Evolutionary conservation across 2,797 vertebrate species (phyloP).

Genomic region (Aviceda leuphotes): DNA sequence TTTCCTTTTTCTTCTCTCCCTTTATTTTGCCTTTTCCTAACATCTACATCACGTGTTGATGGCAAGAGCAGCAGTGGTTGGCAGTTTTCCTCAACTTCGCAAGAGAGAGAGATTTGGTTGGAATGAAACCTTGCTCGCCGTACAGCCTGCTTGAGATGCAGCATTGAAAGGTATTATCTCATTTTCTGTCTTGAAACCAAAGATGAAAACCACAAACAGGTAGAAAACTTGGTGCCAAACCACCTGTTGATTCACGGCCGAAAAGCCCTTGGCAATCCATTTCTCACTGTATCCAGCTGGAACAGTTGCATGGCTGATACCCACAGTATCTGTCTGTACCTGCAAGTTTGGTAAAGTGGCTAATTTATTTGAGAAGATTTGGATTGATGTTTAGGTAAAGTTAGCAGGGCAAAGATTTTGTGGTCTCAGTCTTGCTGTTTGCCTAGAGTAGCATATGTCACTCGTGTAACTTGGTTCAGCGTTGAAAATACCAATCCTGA

Average conservation of each 20-base stretch:
- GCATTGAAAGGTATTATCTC: conserved; percentile 74
- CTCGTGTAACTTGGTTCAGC: background rate
- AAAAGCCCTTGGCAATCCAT: conserved; percentile 49
- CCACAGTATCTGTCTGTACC: conserved; percentile 10
- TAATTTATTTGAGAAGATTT: conserved; percentile 3
- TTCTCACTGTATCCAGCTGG: background rate
- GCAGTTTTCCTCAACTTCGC: conserved; percentile 61
- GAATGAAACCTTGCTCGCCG: conserved; percentile 69
- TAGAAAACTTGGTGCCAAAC: conserved; percentile 43
- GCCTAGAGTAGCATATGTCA: background rate
- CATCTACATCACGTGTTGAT: conserved; percentile 39
- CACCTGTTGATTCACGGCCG: conserved; percentile 67
- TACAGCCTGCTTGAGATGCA: conserved; percentile 68
- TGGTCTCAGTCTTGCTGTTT: background rate
- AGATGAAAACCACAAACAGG: conserved; percentile 64
- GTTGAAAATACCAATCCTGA: background rate
- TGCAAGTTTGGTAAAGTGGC: background rate
- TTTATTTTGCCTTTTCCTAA: conserved; percentile 54
- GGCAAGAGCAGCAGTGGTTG: conserved; percentile 66
- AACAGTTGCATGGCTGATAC: background rate
- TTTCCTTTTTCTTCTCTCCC: conserved; percentile 57
- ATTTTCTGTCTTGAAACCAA: conserved; percentile 68
- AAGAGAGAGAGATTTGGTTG: conserved; percentile 64
- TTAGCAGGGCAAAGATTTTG: background rate
- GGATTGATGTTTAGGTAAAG: background rate